Evolutionary conservation across 2,797 vertebrate species (phyloP).

Genomic region (Zenarchopterus dispar): DNA sequence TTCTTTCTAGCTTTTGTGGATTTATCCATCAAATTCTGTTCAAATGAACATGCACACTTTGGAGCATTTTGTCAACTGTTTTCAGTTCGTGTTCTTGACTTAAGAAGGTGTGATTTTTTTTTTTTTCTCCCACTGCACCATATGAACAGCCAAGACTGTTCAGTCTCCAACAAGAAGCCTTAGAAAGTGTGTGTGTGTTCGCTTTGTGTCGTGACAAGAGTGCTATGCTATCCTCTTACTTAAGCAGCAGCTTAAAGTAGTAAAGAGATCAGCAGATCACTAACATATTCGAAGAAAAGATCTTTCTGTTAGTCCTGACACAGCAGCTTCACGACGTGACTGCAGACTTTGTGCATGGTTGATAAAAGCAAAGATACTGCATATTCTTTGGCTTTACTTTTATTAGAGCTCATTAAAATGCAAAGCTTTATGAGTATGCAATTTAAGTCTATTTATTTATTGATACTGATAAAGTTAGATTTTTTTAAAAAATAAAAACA

Average conservation of each 20-base stretch:
- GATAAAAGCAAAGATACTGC: not conserved
- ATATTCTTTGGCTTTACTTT: constrained; percentile 15
- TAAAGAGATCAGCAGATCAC: constrained; percentile 79
- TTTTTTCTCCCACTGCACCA: constrained; percentile 24
- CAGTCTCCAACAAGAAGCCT: constrained; percentile 31
- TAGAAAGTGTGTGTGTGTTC: constrained; percentile 11
- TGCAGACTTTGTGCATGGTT: constrained; percentile 15
- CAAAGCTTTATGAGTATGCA: too few species aligned
- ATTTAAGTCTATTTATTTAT: not conserved
- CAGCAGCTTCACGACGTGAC: constrained; percentile 43
- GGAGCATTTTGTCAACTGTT: not conserved
- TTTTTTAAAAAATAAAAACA: not conserved
- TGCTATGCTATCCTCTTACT: constrained; percentile 60
- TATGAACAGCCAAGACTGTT: constrained; percentile 35
- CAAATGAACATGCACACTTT: not conserved
- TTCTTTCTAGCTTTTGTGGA: not conserved
- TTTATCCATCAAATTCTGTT: constrained; percentile 2
- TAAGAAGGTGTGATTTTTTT: constrained; percentile 31
- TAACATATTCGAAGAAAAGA: constrained; percentile 64
- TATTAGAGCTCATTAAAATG: not conserved
- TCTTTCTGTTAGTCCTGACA: constrained; percentile 60
- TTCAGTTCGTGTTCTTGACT: constrained; percentile 10
- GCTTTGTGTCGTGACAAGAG: constrained; percentile 58
- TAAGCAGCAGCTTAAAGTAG: constrained; percentile 79
- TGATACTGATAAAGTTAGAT: not conserved